These are phyloP conservation scores for Ophioderma brevispina DNA, from an alignment of 35 echinoderm and acorn worm genomes.

Conservation along the genomic window DNA sequence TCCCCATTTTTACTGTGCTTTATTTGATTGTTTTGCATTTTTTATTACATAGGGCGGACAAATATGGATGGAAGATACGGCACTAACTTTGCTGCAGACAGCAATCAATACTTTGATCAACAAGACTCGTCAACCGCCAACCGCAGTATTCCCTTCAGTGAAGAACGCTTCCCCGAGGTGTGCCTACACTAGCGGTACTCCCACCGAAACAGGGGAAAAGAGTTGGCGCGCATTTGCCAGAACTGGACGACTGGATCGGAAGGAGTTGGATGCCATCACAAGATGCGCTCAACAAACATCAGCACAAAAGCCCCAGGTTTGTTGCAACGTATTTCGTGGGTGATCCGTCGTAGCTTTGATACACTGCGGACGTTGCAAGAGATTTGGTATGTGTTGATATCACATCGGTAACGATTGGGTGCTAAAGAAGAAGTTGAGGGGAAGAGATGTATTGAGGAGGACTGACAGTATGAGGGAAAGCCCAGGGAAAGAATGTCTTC, in stretches of 20 bases:
- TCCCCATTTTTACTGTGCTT: too few relatives aligned
- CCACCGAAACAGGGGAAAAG: not conserved
- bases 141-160: not conserved
- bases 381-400: not conserved
- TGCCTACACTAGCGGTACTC: not conserved
- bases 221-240: not conserved
- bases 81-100: not conserved
- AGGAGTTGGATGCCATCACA: not conserved
- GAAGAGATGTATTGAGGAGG: slow-evolving; percentile 13
- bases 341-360: not conserved
- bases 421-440: not conserved
- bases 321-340: not conserved
- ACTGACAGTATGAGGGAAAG: not conserved
- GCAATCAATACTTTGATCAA: not conserved
- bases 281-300: not conserved
- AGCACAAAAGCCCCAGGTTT: not conserved
- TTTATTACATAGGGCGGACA: too few relatives aligned
- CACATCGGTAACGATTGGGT: not conserved
- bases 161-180: not conserved
- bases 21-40: too few relatives aligned
- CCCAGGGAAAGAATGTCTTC: not conserved
- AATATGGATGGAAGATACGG: too few relatives aligned
- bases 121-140: not conserved
- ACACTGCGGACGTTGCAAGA: slow-evolving; percentile 4
- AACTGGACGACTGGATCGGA: not conserved